Base-by-base conservation (phyloP, 2,797 vertebrate genomes). In the Falco cherrug region DNA sequence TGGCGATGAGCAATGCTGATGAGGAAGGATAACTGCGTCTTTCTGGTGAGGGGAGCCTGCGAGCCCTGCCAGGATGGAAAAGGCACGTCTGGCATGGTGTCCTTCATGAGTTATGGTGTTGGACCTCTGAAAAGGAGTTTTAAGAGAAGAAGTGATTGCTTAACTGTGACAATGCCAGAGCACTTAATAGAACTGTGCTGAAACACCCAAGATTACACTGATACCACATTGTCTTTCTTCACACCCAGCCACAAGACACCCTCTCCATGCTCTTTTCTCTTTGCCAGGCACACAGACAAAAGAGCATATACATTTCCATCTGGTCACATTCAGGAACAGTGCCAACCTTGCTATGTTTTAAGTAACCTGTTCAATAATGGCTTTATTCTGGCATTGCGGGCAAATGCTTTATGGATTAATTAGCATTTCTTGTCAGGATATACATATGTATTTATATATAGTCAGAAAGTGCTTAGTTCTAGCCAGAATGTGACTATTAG, bases 351-450 rank as follows among this genome's bases (percentile, higher is more conserved):
- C 79, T 92, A 5, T 57, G 56, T 87, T 95, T 96, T 96, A 94
- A 96, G 91, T 92, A 95, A 94, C 81, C 71, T 63, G 59, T 71
- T 96, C 86, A 91, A 67, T 88, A 95, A 82, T 90, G 77, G 57
- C 87, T 93, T 97, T 96, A 92, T 85, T 89, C 82, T 92, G 89
- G 78, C 33, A 22, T 61, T 89, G 65, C 56, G 64, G 95, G 56
- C 60, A 94, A 67, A 93, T 87, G 94, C 88, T 96, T 97, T 92
- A 85, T 87, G 81, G 69, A 76, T 89, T 88, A 95, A 95, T 96
- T 93, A 95, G 63, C 60, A 73, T 35, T 43, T 76, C 76, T 94
- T 95, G 78, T 93, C 93, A 87, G 87, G 80, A 84, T 93, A 78
- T 83, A 57, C 80, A 57, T 73, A 51, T 43, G 35, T 81, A 84